Percentiles rank a stretch among this genome's conserved stretches.
Evolutionary conservation across 2,888 invertebrate species (phyloP).

Genomic region (Nipponacmea schrenckii): DNA sequence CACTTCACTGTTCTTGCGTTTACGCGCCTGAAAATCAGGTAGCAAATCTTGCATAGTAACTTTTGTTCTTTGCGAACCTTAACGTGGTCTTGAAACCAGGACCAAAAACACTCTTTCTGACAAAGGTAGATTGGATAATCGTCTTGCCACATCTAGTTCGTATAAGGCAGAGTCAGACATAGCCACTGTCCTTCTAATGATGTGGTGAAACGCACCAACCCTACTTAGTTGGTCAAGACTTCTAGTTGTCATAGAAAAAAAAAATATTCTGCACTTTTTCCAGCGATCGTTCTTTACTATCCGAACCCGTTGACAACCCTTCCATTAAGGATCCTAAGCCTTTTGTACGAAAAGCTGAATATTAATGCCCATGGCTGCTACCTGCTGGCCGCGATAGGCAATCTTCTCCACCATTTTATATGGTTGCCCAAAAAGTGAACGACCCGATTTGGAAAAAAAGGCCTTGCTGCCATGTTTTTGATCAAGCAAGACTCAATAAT

Average conservation of each 20-base stretch:
- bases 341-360: background rate
- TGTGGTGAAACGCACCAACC: background rate
- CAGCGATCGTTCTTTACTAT: background rate
- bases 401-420: background rate
- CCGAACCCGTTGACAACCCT: background rate
- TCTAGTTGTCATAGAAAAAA: background rate
- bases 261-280: background rate
- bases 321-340: background rate
- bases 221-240: background rate
- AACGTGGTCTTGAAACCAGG: slow-evolving; percentile 22
- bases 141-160: background rate
- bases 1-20: background rate
- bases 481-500: slow-evolving; percentile 3
- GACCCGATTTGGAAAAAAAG: no score
- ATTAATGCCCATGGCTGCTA: background rate
- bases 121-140: background rate
- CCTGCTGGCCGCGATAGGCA: background rate
- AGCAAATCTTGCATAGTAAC: slow-evolving; percentile 20
- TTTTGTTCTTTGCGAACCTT: slow-evolving; percentile 34
- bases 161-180: background rate
- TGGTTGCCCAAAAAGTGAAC: background rate
- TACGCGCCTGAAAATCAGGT: slow-evolving; percentile 17
- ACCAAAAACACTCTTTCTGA: slow-evolving; percentile 26
- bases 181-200: background rate
- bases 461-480: slow-evolving; percentile 8